Evolutionary conservation across 2,797 vertebrate species (phyloP).

Genomic region (Heliangelus exortis): DNA sequence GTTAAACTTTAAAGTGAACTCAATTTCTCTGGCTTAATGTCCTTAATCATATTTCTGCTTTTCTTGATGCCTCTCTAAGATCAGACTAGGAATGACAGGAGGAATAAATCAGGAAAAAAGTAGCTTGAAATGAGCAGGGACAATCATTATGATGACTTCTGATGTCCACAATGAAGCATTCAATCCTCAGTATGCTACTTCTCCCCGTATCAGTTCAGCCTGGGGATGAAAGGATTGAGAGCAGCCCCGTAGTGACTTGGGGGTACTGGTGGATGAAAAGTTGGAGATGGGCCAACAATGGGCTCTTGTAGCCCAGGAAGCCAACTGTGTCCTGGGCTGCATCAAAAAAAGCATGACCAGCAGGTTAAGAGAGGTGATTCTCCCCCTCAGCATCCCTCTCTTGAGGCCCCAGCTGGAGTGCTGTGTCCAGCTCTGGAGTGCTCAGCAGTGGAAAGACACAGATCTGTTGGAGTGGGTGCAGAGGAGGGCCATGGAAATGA

Average conservation of each 20-base stretch:
- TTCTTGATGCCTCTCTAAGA: not conserved
- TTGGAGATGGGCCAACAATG: no score
- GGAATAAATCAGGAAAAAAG: not conserved
- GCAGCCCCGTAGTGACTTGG: no score
- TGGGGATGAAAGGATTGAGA: no score
- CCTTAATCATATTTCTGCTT: not conserved
- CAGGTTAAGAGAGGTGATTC: no score
- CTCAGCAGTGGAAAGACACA: not conserved
- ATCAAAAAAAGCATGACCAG: no score
- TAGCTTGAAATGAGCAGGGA: not conserved
- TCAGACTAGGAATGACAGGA: not conserved
- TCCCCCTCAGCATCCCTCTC: no score
- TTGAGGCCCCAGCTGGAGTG: no score
- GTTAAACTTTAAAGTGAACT: not conserved
- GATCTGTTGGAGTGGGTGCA: fast-evolving
- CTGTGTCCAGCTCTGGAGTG: not conserved
- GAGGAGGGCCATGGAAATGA: not conserved
- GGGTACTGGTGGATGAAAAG: no score
- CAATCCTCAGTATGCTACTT: fast-evolving
- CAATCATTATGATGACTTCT: not conserved
- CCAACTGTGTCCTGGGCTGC: no score
- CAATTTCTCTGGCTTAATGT: not conserved
- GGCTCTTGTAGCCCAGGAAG: no score
- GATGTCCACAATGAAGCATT: not conserved
- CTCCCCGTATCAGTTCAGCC: no score